A percentile compares a stretch with the other conserved stretches of the same genome.
Conservation (phyloP, 2,113 vertebrate species). For the Melanerpes aurifrons region DNA sequence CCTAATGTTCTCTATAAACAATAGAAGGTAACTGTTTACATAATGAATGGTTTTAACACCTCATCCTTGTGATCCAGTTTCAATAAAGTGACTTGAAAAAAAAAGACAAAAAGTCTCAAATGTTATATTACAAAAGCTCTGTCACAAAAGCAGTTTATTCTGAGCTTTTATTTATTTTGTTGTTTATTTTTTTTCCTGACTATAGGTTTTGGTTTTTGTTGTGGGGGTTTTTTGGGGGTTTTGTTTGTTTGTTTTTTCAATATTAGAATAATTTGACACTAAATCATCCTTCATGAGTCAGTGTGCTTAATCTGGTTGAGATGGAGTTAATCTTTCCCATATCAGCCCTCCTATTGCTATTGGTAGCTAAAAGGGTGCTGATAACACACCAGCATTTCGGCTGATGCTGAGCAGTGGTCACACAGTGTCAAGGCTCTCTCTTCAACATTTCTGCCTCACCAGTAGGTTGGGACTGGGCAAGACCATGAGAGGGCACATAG, state of each 20-base stretch:
- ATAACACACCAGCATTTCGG: too few relatives aligned
- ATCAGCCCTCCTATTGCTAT: too few relatives aligned
- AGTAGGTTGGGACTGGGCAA: too few relatives aligned
- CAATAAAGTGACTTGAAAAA: background rate
- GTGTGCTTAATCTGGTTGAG: background rate
- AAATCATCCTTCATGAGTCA: background rate
- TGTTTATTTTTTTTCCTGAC: background rate
- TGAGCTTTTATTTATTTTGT: fast-evolving
- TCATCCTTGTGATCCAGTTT: background rate
- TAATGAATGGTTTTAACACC: background rate
- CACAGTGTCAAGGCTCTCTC: too few relatives aligned
- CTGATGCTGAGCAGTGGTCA: too few relatives aligned
- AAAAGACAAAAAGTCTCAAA: background rate
- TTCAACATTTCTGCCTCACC: too few relatives aligned
- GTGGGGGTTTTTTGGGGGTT: too few relatives aligned
- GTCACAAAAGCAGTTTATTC: background rate
- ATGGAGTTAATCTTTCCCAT: background rate
- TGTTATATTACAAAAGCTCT: background rate
- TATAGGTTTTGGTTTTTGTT: background rate
- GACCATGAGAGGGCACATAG: background rate
- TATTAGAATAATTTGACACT: background rate
- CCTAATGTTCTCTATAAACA: background rate
- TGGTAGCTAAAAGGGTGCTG: too few relatives aligned
- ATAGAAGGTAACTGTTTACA: background rate
- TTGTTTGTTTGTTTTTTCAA: background rate